Conservation (phyloP, 2,113 vertebrate genomes). For the Hiodon alosoides region DNA sequence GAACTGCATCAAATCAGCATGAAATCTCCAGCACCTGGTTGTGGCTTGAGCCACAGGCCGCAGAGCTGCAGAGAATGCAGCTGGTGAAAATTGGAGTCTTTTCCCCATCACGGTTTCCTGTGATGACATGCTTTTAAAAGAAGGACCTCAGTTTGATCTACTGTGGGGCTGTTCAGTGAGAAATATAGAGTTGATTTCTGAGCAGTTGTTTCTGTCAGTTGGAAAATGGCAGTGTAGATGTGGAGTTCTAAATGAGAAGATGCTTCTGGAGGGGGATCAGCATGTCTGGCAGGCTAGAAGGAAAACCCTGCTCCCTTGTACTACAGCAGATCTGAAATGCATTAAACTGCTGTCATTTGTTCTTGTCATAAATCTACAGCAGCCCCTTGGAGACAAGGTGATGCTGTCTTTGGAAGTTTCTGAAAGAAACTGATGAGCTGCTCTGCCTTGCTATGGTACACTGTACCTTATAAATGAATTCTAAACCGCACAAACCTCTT, state of each 20-base stretch:
- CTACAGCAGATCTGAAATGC: conserved; percentile 53
- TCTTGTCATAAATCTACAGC: conserved; percentile 46
- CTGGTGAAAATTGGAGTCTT: background rate
- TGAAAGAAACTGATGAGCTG: background rate
- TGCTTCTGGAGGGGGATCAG: conserved; percentile 32
- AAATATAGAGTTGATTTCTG: background rate
- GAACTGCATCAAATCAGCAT: background rate
- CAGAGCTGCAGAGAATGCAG: background rate
- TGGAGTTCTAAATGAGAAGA: conserved; percentile 33
- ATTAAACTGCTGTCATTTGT: conserved; percentile 51
- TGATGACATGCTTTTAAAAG: background rate
- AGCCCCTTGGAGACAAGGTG: conserved; percentile 23
- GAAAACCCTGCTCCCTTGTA: conserved; percentile 53
- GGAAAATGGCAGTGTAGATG: conserved; percentile 20
- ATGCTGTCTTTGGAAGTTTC: background rate
- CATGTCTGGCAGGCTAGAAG: conserved; percentile 48
- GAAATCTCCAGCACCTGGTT: conserved; percentile 8
- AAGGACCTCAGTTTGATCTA: background rate
- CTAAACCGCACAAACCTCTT: too few species aligned
- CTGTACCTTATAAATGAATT: too few species aligned
- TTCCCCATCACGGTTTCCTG: background rate
- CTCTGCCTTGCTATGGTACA: background rate
- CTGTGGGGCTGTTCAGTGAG: background rate
- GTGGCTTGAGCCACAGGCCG: background rate
- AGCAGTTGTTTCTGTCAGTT: background rate